Conservation (phyloP, 2,113 vertebrate species). For the Lichenostomus cassidix region DNA sequence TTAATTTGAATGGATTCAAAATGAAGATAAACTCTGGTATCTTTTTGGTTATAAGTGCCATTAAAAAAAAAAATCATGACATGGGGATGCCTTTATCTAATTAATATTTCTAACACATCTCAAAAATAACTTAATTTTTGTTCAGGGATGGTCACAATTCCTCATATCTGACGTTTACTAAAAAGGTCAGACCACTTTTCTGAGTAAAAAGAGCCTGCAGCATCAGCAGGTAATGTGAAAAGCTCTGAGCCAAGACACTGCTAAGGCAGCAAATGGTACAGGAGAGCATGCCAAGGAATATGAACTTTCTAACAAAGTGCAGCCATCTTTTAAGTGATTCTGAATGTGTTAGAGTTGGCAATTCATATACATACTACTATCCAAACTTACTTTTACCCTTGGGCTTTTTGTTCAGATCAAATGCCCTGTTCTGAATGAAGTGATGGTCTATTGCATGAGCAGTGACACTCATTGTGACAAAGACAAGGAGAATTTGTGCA, state of each 20-base stretch:
- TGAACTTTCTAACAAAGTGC: neutral
- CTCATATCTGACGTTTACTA: neutral
- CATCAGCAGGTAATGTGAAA: neutral
- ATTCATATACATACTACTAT: neutral
- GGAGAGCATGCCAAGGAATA: neutral
- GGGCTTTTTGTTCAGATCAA: neutral
- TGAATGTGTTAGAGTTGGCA: neutral
- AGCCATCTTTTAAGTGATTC: neutral
- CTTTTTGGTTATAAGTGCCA: neutral
- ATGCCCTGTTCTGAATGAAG: neutral
- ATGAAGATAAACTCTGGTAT: neutral
- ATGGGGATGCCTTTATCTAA: neutral
- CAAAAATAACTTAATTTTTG: neutral
- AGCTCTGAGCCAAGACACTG: neutral
- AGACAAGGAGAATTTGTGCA: neutral
- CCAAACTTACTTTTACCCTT: neutral
- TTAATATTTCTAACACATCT: neutral
- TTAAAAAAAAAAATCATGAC: neutral
- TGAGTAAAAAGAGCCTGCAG: neutral
- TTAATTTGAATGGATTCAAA: neutral
- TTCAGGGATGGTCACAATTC: neutral
- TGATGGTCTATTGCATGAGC: neutral
- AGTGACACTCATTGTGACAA: neutral
- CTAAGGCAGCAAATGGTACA: neutral
- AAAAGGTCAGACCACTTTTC: neutral